Conservation (phyloP, 2,113 vertebrate species). For the Albula glossodonta region DNA sequence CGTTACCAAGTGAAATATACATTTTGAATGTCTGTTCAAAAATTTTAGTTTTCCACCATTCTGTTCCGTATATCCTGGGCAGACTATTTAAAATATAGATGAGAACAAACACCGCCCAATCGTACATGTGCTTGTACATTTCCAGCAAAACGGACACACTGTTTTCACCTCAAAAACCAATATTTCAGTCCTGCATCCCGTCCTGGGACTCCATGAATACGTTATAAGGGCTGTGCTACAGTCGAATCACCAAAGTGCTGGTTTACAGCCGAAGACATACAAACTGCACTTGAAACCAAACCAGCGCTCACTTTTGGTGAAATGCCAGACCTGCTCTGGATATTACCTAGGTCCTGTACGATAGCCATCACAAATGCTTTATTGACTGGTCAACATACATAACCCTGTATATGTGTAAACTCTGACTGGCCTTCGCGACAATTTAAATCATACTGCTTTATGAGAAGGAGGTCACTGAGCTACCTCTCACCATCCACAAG, state of each 20-base stretch:
- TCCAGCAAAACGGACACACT: no score
- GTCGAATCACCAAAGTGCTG: neutral
- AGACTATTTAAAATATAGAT: neutral
- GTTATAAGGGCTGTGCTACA: neutral
- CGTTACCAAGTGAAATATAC: neutral
- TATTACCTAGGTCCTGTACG: neutral
- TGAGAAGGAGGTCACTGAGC: neutral
- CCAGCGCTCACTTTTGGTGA: neutral
- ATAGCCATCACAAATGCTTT: neutral
- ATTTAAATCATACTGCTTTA: neutral
- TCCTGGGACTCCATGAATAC: neutral
- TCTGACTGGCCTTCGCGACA: neutral
- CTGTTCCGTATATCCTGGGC: neutral
- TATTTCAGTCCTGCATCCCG: neutral
- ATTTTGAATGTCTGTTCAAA: neutral
- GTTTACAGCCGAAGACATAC: neutral
- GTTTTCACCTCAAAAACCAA: no score
- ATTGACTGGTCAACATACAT: neutral
- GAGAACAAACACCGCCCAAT: neutral
- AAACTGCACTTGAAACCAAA: neutral
- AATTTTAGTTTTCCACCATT: neutral
- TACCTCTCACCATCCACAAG: neutral
- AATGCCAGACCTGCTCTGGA: neutral
- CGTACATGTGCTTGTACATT: neutral
- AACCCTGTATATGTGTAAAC: neutral